phyloP scores from a whole-genome alignment of 2,888 invertebrate species.

The Drosophila aldrichi region DNA sequence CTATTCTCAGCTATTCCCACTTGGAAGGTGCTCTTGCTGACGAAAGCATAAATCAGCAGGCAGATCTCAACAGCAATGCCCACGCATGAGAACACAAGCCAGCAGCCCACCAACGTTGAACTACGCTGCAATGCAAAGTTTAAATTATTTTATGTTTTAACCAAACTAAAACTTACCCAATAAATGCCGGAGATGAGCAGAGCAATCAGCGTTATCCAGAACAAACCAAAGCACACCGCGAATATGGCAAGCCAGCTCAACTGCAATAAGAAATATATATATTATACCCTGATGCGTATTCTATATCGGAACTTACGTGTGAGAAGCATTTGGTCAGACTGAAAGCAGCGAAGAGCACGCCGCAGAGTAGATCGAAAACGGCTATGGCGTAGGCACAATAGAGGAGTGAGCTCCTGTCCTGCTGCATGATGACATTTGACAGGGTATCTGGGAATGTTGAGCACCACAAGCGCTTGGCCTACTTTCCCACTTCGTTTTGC shows the following conservation, averaged over 20 bases:
- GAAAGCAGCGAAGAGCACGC: conserved; percentile 47
- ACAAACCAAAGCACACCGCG: conserved; percentile 46
- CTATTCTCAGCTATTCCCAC: conserved; percentile 45
- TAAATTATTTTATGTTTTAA: background rate
- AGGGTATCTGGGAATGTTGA: background rate
- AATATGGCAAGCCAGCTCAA: conserved; percentile 68
- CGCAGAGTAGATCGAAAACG: conserved; percentile 60
- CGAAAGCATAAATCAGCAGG: conserved; percentile 54
- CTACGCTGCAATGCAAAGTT: conserved; percentile 38
- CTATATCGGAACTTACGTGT: conserved; percentile 44
- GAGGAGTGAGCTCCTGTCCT: conserved; percentile 23
- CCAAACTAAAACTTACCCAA: conserved; percentile 33
- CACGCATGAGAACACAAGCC: conserved; percentile 58
- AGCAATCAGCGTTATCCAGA: conserved; percentile 62
- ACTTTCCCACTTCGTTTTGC: conserved; percentile 15
- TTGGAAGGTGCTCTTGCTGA: conserved; percentile 38
- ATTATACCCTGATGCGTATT: too few relatives aligned
- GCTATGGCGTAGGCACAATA: conserved; percentile 60
- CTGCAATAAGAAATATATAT: conserved; percentile 23
- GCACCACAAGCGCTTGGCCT: conserved; percentile 24
- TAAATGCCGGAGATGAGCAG: conserved; percentile 58
- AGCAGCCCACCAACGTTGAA: conserved; percentile 34
- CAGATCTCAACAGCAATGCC: conserved; percentile 53
- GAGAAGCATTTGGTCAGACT: conserved; percentile 35
- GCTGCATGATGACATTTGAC: conserved; percentile 23